Conservation (phyloP, 2,888 invertebrate species). For the Tetheella fluctuosa region DNA sequence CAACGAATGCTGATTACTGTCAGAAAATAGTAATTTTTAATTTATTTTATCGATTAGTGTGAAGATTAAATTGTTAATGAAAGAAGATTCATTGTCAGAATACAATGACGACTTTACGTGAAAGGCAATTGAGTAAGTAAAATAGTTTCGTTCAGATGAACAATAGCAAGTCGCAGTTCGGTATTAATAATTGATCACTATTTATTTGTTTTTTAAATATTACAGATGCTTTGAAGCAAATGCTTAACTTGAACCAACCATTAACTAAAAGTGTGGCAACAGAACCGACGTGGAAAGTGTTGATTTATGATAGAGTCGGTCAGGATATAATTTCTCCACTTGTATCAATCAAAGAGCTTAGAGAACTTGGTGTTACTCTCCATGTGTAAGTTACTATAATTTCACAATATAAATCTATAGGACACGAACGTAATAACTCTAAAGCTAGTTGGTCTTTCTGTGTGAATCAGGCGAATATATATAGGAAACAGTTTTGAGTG, state of each 20-base stretch:
- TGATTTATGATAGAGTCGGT: constrained; percentile 97
- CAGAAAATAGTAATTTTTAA: neutral
- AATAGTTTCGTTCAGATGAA: constrained; percentile 18
- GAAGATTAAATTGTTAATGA: constrained; percentile 21
- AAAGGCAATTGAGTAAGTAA: constrained; percentile 88
- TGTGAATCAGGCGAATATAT: neutral
- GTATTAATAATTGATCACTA: neutral
- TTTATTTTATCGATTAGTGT: neutral
- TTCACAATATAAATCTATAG: constrained; percentile 9
- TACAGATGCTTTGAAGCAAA: constrained; percentile 95
- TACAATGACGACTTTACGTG: constrained; percentile 87
- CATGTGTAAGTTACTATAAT: constrained; percentile 90
- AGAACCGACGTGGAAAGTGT: constrained; percentile 98
- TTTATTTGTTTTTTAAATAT: constrained; percentile 36
- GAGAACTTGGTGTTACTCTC: constrained; percentile 98
- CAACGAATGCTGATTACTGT: neutral
- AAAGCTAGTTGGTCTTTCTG: neutral
- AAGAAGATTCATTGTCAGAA: constrained; percentile 32
- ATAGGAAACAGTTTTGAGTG: neutral
- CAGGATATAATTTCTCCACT: constrained; percentile 99
- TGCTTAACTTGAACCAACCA: constrained; percentile 96
- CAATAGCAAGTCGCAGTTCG: constrained; percentile 21
- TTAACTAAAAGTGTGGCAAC: constrained; percentile 89
- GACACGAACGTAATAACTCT: no score
- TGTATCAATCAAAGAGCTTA: constrained; percentile 96